phyloP scores from a whole-genome alignment of 2,797 vertebrate species.

The Cercopithecus neglectus region DNA sequence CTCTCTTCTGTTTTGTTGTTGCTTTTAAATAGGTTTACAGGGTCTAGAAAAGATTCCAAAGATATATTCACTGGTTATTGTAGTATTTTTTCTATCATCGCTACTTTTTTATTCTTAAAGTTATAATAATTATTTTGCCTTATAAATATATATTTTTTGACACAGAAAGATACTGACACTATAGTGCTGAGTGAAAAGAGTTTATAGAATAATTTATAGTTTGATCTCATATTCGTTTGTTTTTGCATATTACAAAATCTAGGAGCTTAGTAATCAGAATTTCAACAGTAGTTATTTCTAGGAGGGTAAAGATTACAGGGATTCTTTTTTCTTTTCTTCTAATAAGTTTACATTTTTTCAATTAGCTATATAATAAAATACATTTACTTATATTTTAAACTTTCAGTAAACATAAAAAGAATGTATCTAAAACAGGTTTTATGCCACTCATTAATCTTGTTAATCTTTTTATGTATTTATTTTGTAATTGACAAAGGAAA shows the following conservation, averaged over 20 bases:
- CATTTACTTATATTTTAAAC: neutral
- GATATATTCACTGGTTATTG: neutral
- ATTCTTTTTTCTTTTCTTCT: neutral
- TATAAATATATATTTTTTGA: neutral
- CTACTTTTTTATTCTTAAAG: neutral
- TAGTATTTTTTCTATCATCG: neutral
- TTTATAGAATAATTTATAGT: neutral
- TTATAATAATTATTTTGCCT: neutral
- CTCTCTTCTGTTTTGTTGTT: neutral
- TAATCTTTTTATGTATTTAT: neutral
- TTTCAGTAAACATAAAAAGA: neutral
- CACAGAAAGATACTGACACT: neutral
- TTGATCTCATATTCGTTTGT: neutral
- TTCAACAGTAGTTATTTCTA: neutral
- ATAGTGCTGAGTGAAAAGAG: neutral
- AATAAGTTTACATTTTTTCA: neutral
- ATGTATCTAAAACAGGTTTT: neutral
- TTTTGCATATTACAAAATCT: neutral
- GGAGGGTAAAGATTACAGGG: neutral
- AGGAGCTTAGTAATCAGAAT: neutral
- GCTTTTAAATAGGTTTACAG: neutral
- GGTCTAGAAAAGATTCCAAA: neutral
- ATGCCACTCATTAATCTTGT: neutral
- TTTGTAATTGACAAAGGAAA: constrained; percentile 17
- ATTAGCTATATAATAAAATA: neutral